Evolutionary conservation across 2,888 invertebrate genomes (phyloP), one percentile per base, ranked within the genome.

Genomic region (Macropis europaea): DNA sequence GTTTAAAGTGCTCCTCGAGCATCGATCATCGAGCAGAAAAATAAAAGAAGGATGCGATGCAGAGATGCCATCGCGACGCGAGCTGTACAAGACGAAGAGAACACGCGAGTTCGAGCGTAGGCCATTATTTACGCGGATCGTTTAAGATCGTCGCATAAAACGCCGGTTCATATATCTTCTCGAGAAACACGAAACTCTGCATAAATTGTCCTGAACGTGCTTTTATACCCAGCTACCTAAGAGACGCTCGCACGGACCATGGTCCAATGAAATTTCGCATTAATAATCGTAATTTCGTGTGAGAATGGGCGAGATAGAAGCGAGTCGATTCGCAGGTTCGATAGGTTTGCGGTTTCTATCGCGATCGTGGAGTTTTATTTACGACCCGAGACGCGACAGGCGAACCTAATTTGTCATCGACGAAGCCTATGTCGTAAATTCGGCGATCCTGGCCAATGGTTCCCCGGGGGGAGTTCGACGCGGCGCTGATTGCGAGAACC

Each of bases 161-260:
- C 79, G 76, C 76, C 76, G 76, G 79, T 84, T 81, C 82, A 81
- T 84, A 82, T 80, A 83, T 83, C 82, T 81, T 66, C 69, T n/a
- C 17, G 17, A 34, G 52, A 76, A 76, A 78, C 74, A 79, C 74
- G 73, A 76, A 79, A 81, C 76, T 73, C 73, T 77, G 81, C 84
- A 83, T 83, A 86, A 82, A 84, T 84, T 83, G 83, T 75, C 82
- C 80, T 84, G 81, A 86, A 85, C 82, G n/a, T n/a, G 78, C 62
- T 82, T 84, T 86, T 82, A 82, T 79, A n/a, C n/a, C n/a, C n/a
- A n/a, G n/a, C n/a, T n/a, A n/a, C n/a, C n/a, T n/a, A n/a, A n/a
- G n/a, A n/a, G n/a, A n/a, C n/a, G n/a, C n/a, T n/a, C n/a, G n/a
- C n/a, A n/a, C n/a, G n/a, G n/a, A n/a, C n/a, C n/a, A n/a, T n/a